Evolutionary conservation across 2,888 invertebrate genomes (phyloP).

Genomic region (Polydrusus cervinus): DNA sequence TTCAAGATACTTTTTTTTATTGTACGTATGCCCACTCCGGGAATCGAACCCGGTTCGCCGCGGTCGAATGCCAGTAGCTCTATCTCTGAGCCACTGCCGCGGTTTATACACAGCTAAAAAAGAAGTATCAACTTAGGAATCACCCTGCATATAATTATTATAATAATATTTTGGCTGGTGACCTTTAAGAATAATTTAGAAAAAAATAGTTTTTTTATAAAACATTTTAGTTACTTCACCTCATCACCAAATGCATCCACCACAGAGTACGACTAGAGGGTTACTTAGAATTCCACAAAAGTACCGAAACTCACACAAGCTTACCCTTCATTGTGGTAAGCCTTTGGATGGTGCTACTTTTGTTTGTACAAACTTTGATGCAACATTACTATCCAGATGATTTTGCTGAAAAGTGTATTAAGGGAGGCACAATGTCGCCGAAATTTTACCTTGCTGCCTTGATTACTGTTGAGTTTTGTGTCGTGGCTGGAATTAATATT

Average conservation of each 20-base stretch:
- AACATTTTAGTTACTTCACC: conserved; percentile 74
- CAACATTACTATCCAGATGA: conserved; percentile 75
- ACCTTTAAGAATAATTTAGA: too few species aligned
- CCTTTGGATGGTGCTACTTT: conserved; percentile 76
- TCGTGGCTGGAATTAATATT: conserved; percentile 73
- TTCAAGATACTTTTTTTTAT: too few species aligned
- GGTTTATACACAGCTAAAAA: too few species aligned
- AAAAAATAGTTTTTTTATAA: too few species aligned
- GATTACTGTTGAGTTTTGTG: conserved; percentile 72
- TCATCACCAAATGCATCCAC: conserved; percentile 76
- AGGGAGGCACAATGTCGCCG: conserved; percentile 73
- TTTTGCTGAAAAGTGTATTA: conserved; percentile 73
- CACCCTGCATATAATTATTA: too few species aligned
- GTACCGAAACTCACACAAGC: conserved; percentile 75
- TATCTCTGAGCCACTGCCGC: too few species aligned
- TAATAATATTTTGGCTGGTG: too few species aligned
- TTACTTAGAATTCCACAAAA: conserved; percentile 80
- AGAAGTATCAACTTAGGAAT: too few species aligned
- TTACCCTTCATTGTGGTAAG: conserved; percentile 78
- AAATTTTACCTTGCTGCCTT: conserved; percentile 76
- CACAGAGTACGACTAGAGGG: conserved; percentile 77
- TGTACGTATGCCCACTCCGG: too few species aligned
- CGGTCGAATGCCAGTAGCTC: too few species aligned
- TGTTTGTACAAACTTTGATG: conserved; percentile 75
- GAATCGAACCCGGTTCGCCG: too few species aligned